These are phyloP conservation scores for Phalanger gymnotis DNA, from an alignment of 2,797 vertebrate species.

Conservation along the genomic window DNA sequence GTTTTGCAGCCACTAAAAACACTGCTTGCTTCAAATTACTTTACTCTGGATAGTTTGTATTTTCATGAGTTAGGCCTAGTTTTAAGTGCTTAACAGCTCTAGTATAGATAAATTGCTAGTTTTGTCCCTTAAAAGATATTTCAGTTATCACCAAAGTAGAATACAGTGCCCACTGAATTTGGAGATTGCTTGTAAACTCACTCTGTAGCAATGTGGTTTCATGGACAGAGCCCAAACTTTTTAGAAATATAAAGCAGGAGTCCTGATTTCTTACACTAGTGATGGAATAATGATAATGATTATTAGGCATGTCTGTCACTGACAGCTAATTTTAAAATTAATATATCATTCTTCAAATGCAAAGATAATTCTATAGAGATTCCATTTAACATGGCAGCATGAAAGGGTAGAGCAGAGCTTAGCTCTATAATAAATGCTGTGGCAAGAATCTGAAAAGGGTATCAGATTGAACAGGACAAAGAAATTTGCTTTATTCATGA, in stretches of 20 bases:
- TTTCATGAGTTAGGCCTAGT: conserved; percentile 49
- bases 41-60: conserved; percentile 50
- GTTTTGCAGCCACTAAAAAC: conserved; percentile 47
- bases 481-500: neutral
- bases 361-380: conserved; percentile 4
- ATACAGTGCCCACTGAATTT: conserved; percentile 22
- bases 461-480: neutral
- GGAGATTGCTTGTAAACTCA: conserved; percentile 12
- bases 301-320: neutral
- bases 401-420: neutral
- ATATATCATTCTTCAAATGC: conserved; percentile 52
- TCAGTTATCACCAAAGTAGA: conserved; percentile 37
- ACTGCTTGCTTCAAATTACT: conserved; percentile 46
- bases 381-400: neutral
- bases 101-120: conserved; percentile 6
- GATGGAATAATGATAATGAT: neutral
- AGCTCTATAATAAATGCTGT: neutral
- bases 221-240: neutral
- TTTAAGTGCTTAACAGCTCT: conserved; percentile 26
- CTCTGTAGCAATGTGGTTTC: neutral
- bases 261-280: neutral
- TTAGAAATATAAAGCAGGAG: neutral
- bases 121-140: conserved; percentile 26
- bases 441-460: neutral
- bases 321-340: conserved; percentile 16